A percentile compares a stretch with the other conserved stretches of the same genome.
Conservation (phyloP, 2,888 invertebrate genomes). For the Watsonalla cultraria region DNA sequence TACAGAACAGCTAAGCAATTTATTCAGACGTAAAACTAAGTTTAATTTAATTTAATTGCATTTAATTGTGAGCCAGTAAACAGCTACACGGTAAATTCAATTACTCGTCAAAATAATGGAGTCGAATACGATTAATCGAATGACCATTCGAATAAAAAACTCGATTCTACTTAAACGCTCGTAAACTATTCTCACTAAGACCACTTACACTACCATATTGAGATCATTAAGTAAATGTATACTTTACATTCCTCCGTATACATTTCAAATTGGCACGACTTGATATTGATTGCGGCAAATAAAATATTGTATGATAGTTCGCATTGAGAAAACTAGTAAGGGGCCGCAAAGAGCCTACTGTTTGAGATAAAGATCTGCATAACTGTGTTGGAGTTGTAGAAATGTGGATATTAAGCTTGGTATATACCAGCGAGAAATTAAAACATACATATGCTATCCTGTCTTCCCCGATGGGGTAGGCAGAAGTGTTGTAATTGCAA, state of each 20-base stretch:
- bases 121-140: slow-evolving; percentile 12
- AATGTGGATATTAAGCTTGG: slow-evolving; percentile 18
- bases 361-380: slow-evolving; percentile 47
- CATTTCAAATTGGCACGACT: background rate
- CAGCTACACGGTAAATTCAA: slow-evolving; percentile 5
- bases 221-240: background rate
- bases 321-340: slow-evolving; percentile 52
- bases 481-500: too few species aligned
- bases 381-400: slow-evolving; percentile 35
- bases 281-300: background rate
- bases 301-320: slow-evolving; percentile 21
- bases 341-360: slow-evolving; percentile 48
- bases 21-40: background rate
- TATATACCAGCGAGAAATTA: slow-evolving; percentile 12
- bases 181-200: slow-evolving; percentile 6
- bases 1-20: background rate
- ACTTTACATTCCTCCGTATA: background rate
- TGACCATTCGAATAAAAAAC: slow-evolving; percentile 5
- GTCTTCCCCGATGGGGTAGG: too few species aligned
- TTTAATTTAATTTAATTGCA: background rate
- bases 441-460: too few species aligned
- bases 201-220: slow-evolving; percentile 3
- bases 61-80: slow-evolving; percentile 1
- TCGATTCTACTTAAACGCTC: slow-evolving; percentile 15
- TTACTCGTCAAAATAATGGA: slow-evolving; percentile 9